A percentile compares a stretch with the other conserved stretches of the same genome.
Conservation (phyloP, 2,797 vertebrate species). For the Sebastes miniatus region DNA sequence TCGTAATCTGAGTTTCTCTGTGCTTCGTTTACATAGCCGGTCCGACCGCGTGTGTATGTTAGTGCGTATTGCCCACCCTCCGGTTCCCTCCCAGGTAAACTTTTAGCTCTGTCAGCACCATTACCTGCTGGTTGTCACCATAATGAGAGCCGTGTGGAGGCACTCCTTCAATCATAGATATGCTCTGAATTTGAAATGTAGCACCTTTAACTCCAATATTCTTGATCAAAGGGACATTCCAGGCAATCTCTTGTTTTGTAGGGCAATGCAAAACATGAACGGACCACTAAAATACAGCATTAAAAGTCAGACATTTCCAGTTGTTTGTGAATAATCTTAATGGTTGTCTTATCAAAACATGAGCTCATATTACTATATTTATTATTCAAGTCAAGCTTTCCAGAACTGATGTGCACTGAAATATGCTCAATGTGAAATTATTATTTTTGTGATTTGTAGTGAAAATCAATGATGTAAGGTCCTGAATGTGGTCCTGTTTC, state of each 20-base stretch:
- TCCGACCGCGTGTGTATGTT: too few species aligned
- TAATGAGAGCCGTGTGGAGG: too few species aligned
- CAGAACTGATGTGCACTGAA: slow-evolving; percentile 31
- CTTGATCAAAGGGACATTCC: not conserved
- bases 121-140: too few species aligned
- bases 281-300: not conserved
- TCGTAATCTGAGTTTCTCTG: too few species aligned
- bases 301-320: not conserved
- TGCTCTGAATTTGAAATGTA: too few species aligned
- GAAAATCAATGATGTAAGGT: slow-evolving; percentile 22
- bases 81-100: too few species aligned
- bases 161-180: too few species aligned
- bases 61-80: too few species aligned
- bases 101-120: too few species aligned
- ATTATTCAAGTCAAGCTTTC: not conserved
- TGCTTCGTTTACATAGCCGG: too few species aligned
- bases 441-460: slow-evolving; percentile 18
- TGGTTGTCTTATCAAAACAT: not conserved
- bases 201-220: not conserved
- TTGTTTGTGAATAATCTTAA: not conserved
- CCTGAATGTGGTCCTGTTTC: slow-evolving; percentile 15
- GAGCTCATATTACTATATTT: not conserved
- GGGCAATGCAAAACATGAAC: not conserved
- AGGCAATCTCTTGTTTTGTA: not conserved
- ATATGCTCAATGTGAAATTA: slow-evolving; percentile 8